Conservation (phyloP, 2,888 invertebrate genomes). For the Crematogaster levior region DNA sequence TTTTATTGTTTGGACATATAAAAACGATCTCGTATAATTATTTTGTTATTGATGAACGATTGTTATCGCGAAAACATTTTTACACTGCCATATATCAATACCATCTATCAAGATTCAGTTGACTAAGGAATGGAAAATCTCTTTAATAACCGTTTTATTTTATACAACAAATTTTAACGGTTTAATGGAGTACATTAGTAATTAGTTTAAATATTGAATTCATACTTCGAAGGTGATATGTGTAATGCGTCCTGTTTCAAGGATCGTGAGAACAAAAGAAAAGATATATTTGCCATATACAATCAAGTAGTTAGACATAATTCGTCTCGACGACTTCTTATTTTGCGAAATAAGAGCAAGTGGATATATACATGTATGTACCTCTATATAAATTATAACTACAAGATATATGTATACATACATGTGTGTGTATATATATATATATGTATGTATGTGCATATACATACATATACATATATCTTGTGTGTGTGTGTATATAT, state of each 20-base stretch:
- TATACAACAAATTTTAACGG: constrained; percentile 19
- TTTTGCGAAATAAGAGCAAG: constrained; percentile 39
- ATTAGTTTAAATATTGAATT: constrained; percentile 35
- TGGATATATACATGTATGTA: constrained; percentile 39
- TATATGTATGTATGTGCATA: no score
- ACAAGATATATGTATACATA: constrained; percentile 6
- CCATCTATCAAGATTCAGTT: constrained; percentile 27
- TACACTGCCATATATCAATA: constrained; percentile 39
- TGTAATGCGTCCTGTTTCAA: constrained; percentile 30
- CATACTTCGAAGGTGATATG: constrained; percentile 5
- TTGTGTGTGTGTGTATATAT: no score
- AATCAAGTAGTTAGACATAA: constrained; percentile 45
- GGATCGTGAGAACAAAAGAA: constrained; percentile 26
- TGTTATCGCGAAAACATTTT: constrained; percentile 29
- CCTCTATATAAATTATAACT: constrained; percentile 52
- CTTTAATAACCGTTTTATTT: constrained; percentile 28
- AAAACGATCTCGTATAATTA: constrained; percentile 17
- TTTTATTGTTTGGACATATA: constrained; percentile 25
- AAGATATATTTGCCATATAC: constrained; percentile 51
- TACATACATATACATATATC: no score
- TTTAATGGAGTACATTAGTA: constrained; percentile 29
- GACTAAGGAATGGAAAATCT: neutral
- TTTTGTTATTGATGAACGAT: constrained; percentile 28
- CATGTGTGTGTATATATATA: constrained; percentile 33
- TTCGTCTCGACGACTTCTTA: constrained; percentile 31